Conservation (phyloP, 2,113 vertebrate species). For the Sceloporus undulatus region DNA sequence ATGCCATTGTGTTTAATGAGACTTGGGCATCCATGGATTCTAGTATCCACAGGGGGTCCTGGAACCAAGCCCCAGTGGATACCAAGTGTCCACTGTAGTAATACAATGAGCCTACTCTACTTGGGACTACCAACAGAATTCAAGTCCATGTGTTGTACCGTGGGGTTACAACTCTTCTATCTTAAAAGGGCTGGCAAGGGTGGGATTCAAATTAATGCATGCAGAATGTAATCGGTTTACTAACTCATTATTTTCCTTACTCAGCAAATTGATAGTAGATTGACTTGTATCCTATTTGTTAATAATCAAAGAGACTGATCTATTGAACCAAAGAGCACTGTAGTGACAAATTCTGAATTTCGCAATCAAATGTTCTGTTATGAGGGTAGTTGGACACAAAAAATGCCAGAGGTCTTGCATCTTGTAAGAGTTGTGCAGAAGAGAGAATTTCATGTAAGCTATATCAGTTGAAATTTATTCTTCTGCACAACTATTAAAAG, state of each 20-base stretch:
- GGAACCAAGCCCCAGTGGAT: too few species aligned
- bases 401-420: not conserved
- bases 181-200: not conserved
- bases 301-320: not conserved
- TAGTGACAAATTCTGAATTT: not conserved
- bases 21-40: too few species aligned
- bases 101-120: too few species aligned
- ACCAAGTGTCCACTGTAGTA: too few species aligned
- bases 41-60: too few species aligned
- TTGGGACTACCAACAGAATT: not conserved
- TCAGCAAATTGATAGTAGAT: not conserved
- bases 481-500: not conserved
- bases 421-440: not conserved
- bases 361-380: not conserved
- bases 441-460: not conserved
- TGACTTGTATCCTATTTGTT: not conserved
- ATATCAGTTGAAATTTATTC: not conserved
- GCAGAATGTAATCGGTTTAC: not conserved
- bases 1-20: too few species aligned
- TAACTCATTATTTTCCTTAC: not conserved
- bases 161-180: not conserved
- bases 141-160: not conserved
- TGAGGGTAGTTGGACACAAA: not conserved
- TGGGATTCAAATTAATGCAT: not conserved
- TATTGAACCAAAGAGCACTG: too few species aligned